Base-by-base conservation (phyloP, 2,797 vertebrate genomes). In the Danio kyathit region DNA sequence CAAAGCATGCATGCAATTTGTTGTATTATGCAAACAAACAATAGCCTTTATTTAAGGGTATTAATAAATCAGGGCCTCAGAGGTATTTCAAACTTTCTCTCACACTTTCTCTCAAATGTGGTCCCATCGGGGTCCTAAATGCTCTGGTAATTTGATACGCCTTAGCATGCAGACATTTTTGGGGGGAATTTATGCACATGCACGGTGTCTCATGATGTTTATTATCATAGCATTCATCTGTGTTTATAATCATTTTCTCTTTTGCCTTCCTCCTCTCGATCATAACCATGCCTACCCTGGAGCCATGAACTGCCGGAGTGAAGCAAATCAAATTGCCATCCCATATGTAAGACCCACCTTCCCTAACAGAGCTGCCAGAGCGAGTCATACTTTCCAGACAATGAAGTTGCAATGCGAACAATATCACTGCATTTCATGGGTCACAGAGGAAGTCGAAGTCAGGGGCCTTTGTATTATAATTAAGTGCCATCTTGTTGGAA, bases 301-400 rank as follows among this genome's bases (percentile, higher is more conserved):
- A 65, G 76, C 64, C 19, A 81, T 16, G 41, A 63, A 44, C 51
- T 57, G 64, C 67, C 74, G 74, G 46, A 87, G 73, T 83, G 76
- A 64, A 86, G 64, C 52, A 77, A 83, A 72, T 81, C 57, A 82
- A 83, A 81, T 79, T 80, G 69, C 66, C 16, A 76, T 72, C 48
- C 80, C 29, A 81, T 79, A 82, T 74, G 75, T 67, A 84, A 64
- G 78, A 84, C 44, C 73, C 78, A 60, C 77, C 69, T 70, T 60
- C 65, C 17, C n/a, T 74, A 66, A 52, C 76, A 44, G 61, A 82
- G 41, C n/a, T 43, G 63, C 48, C 49, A 82, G 40, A 57, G 66
- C 60, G 52, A 13, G 54, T 60, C 60, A 81, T 59, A 57, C 66
- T 81, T 85, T 81, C 67, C 51, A 73, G 64, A 81, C 84, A 76